Evolutionary conservation across 2,888 invertebrate genomes (phyloP), one percentile per base, ranked within the genome.

Genomic region (Tanytarsus gracilentus): DNA sequence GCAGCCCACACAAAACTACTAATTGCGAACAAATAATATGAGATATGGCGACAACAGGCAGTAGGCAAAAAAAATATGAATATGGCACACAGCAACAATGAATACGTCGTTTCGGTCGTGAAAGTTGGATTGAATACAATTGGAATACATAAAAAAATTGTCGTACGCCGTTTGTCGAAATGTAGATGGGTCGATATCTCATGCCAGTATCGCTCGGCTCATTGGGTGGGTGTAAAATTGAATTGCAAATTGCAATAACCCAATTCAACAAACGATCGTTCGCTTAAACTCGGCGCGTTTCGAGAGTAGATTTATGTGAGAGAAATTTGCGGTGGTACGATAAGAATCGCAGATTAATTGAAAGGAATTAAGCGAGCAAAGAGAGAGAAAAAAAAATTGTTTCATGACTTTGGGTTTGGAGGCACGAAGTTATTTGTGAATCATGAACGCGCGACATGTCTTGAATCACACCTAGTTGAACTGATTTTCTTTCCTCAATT

Each of bases 211-310:
- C n/a, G n/a, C n/a, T n/a, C n/a, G n/a, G n/a, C n/a, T n/a, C 30
- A 9, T 30, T 30, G 7, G 9, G 44, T 44, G 44, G 44, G 44
- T 44, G 44, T 44, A 14, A 36, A n/a, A 36, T 36, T 36, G 36
- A 36, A 36, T 36, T 36, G 36, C 36, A 44, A 44, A 44, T 44
- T 44, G 44, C 44, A 44, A 44, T 44, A 44, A 44, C 44, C 44
- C 44, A 16, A 44, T 18, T 44, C 16, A 44, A 3, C 9, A 18
- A 40, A 40, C 4, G 5, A n/a, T 18, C 14, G 9, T 44, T 7
- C 8, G 5, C 7, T 36, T 36, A 14, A 14, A 5, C 36, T 36
- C 16, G n/a, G n/a, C 36, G 16, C 36, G 9, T 36, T 14, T 9
- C n/a, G n/a, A n/a, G n/a, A 36, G 36, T 16, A 14, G 16, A 36